Evolutionary conservation across 2,888 invertebrate genomes (phyloP).

Genomic region (Drosophila birchii): DNA sequence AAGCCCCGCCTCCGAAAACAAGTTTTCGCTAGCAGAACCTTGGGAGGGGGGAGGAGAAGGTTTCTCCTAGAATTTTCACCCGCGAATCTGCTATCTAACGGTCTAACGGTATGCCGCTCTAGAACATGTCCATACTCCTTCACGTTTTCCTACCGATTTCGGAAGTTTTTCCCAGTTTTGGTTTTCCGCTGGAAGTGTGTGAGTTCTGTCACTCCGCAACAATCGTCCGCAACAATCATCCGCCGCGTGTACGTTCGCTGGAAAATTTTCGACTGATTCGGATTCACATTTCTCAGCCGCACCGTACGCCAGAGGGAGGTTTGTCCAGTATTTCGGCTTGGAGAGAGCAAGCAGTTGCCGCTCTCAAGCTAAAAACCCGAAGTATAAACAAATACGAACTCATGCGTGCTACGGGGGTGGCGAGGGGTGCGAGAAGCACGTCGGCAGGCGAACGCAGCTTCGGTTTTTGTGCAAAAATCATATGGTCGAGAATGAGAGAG

Average conservation of each 20-base stretch:
- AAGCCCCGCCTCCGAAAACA: slow-evolving; percentile 37
- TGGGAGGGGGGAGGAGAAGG: background rate
- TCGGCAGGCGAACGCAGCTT: background rate
- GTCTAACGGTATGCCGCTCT: slow-evolving; percentile 13
- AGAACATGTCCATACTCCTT: slow-evolving; percentile 25
- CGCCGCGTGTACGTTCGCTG: slow-evolving; percentile 3
- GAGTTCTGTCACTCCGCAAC: slow-evolving; percentile 1
- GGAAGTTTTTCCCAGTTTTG: background rate
- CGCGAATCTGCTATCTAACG: slow-evolving; percentile 29
- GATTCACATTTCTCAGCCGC: slow-evolving; percentile 3
- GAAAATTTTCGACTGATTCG: slow-evolving; percentile 10
- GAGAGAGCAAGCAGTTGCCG: background rate
- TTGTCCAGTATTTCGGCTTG: background rate
- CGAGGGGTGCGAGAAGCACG: background rate
- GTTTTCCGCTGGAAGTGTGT: background rate
- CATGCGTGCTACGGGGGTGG: no score
- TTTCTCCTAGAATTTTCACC: slow-evolving; percentile 28
- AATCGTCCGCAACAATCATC: slow-evolving; percentile 9
- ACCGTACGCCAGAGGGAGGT: slow-evolving; percentile 4
- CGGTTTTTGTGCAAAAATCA: slow-evolving; percentile 22
- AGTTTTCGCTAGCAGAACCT: slow-evolving; percentile 29
- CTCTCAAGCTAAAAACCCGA: background rate
- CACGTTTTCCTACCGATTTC: slow-evolving; percentile 20
- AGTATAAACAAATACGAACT: background rate
- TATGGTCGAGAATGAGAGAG: background rate